Percentiles rank a stretch among this genome's conserved stretches.
These are phyloP conservation scores for Drosophila bipectinata DNA, from an alignment of 1,140 invertebrate genomes.

Conservation along the genomic window DNA sequence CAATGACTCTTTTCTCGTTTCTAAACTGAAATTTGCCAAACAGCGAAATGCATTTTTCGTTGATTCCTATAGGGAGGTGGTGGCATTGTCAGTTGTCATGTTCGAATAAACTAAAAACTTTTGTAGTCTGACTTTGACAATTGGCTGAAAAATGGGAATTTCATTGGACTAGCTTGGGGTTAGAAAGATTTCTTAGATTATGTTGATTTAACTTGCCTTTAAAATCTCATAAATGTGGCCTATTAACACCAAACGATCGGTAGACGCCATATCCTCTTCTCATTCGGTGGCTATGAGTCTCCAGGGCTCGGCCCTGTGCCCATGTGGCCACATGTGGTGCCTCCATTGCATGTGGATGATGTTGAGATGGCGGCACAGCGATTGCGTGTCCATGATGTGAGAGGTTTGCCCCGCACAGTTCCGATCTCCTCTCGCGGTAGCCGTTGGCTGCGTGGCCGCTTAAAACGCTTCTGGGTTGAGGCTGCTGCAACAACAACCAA, in stretches of 20 bases:
- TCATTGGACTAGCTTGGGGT: background rate
- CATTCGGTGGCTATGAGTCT: conserved; percentile 5
- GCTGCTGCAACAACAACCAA: conserved; percentile 24
- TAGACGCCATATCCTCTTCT: background rate
- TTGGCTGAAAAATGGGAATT: conserved; percentile 2
- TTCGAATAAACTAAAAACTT: conserved; percentile 4
- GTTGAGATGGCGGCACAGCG: conserved; percentile 31
- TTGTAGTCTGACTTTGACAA: conserved; percentile 48
- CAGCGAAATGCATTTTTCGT: conserved; percentile 22
- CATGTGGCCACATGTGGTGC: conserved; percentile 41
- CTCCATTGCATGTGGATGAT: conserved; percentile 22
- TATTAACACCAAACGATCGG: conserved; percentile 7
- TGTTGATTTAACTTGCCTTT: background rate
- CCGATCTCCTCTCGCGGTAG: conserved; percentile 7
- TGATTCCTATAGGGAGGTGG: background rate
- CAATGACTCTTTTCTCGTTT: conserved; percentile 35
- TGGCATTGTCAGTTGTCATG: conserved; percentile 7
- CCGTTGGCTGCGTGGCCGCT: conserved; percentile 13
- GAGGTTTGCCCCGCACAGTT: conserved; percentile 3
- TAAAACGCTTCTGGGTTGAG: conserved; percentile 57
- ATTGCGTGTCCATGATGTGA: conserved; percentile 47
- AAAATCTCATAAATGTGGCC: conserved; percentile 13
- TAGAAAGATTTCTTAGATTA: conserved; percentile 16
- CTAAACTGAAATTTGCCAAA: background rate
- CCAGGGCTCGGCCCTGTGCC: conserved; percentile 5